A percentile compares a stretch with the other conserved stretches of the same genome.
Conservation (phyloP, 2,113 vertebrate species). For the Notechis scutatus region DNA sequence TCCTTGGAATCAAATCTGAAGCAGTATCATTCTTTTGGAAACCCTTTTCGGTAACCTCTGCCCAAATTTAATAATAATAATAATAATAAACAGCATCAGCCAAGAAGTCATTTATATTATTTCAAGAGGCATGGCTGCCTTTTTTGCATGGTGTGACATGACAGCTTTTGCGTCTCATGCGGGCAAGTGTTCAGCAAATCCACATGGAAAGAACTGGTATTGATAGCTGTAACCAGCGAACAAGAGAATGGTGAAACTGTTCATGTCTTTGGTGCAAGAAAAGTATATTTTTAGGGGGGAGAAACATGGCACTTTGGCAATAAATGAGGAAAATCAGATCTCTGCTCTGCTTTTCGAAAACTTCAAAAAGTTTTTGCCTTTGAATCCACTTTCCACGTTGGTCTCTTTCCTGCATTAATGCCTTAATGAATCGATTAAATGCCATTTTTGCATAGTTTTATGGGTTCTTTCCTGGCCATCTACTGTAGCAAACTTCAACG, state of each 20-base stretch:
- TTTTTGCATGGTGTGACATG: neutral
- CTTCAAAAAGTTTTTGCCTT: neutral
- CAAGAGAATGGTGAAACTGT: neutral
- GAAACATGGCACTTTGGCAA: neutral
- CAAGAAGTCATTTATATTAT: neutral
- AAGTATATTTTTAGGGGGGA: neutral
- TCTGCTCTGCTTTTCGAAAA: neutral
- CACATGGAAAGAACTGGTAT: neutral
- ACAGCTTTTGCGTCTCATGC: neutral
- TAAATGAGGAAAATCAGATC: neutral
- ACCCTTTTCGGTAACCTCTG: neutral
- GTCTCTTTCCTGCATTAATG: neutral
- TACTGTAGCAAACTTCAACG: neutral
- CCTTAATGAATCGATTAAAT: neutral
- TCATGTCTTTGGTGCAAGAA: neutral
- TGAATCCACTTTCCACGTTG: neutral
- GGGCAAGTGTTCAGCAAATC: neutral
- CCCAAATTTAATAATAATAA: too few species aligned
- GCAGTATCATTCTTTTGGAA: neutral
- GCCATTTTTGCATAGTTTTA: neutral
- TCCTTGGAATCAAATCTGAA: neutral
- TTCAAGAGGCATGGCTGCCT: neutral
- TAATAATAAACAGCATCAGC: neutral
- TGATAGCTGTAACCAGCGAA: neutral
- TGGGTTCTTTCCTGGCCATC: neutral